These are phyloP conservation scores for Mionectes olivaceus DNA, from an alignment of 2,797 vertebrate genomes.

Conservation along the genomic window DNA sequence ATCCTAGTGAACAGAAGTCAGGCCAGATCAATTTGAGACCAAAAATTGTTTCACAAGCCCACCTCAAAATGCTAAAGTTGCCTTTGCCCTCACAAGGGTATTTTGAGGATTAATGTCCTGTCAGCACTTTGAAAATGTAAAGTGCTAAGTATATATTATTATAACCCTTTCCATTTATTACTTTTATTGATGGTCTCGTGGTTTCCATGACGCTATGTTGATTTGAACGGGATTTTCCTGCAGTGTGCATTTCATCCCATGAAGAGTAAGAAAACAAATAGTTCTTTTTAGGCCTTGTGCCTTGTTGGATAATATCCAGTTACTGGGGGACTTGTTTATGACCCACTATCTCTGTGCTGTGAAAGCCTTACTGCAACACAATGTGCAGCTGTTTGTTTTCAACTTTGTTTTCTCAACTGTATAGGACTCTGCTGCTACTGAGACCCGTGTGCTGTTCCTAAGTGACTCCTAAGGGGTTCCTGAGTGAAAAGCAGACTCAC, in stretches of 20 bases:
- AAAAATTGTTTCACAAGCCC: background rate
- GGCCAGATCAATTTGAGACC: conserved; percentile 6
- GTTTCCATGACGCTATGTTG: conserved; percentile 64
- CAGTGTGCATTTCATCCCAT: conserved; percentile 61
- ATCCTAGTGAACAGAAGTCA: background rate
- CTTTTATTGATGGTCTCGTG: conserved; percentile 59
- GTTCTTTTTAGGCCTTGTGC: conserved; percentile 55
- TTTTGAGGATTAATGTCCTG: conserved; percentile 65
- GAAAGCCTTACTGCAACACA: conserved; percentile 57
- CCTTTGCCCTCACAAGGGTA: conserved; percentile 39
- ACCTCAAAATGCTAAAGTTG: conserved; percentile 38
- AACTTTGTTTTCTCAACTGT: conserved; percentile 69
- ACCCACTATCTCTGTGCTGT: conserved; percentile 53
- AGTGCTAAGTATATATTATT: conserved; percentile 71
- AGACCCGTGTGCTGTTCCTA: background rate
- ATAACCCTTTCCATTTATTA: conserved; percentile 70
- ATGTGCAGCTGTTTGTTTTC: conserved; percentile 69
- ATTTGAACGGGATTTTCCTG: conserved; percentile 65
- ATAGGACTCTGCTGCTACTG: conserved; percentile 52
- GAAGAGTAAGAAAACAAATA: conserved; percentile 58
- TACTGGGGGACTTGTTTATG: conserved; percentile 71
- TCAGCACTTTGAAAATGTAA: conserved; percentile 68
- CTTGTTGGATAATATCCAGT: conserved; percentile 62
- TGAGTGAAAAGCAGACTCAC: background rate
- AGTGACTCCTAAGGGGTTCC: background rate